Evolutionary conservation across 2,888 invertebrate species (phyloP), one percentile per base, ranked within the genome.

Genomic region (Phragmatobia fuliginosa): DNA sequence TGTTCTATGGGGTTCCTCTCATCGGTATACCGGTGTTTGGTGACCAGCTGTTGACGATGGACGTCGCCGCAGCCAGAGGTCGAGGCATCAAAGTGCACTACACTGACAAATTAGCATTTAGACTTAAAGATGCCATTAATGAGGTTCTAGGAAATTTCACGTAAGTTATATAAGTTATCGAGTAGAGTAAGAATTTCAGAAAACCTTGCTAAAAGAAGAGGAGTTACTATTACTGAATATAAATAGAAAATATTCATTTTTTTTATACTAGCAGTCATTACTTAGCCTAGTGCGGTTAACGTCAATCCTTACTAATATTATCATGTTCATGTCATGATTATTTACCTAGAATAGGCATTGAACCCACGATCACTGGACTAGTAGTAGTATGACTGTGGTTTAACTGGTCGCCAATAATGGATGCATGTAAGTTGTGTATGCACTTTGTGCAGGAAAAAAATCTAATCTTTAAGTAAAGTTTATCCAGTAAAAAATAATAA

Each of bases 1-100:
- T 85, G 28, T 84, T 87, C 62, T 84, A 85, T 68, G 90, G 90
- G 21, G 88, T 91, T 21, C 91, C 91, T 0, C 63, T 90, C 11
- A 78, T 91, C 6, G 88, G 85, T 0, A 78, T 90, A 2, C 91
- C 92, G 1, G 70, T 88, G 6, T 79, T 78, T 16, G 85, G 77
- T 6, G 91, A 91, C 67, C 91, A 92, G 76, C 83, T 85, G 65
- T 73, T 87, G 10, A 87, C 85, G 62, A 77, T 85, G 36, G 84
- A 87, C 63, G 59, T 83, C 16, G 79, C 81, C 6, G 83, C 72
- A 8, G 61, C 75, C 10, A 77, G 83, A 45, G 88, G 88, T 0
- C 78, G 79, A 16, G 90, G 86, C 2, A 65, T 86, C 33, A 78
- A 79, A 32, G 85, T 91, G 7, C 85, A 87, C 28, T 76, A 83